These are phyloP conservation scores for Gymnorhina tibicen DNA, from an alignment of 2,113 vertebrate species.

Conservation along the genomic window DNA sequence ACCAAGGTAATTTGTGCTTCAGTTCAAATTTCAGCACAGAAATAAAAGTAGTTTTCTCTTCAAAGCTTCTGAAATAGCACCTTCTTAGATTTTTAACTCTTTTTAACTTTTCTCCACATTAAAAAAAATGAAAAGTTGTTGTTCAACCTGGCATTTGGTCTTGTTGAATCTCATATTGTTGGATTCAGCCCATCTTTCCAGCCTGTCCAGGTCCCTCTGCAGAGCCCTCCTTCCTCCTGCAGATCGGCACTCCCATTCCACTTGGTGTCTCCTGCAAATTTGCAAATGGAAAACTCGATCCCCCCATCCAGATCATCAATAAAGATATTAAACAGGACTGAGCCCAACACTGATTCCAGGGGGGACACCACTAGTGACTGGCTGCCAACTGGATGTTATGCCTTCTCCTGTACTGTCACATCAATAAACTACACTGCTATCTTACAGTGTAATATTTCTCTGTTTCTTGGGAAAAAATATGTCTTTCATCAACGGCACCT, in stretches of 20 bases:
- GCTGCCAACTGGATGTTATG: background rate
- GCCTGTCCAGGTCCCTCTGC: background rate
- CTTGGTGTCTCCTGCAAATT: background rate
- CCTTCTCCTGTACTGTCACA: background rate
- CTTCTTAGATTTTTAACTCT: background rate
- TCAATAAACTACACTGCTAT: background rate
- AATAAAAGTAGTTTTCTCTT: background rate
- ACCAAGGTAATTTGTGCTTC: background rate
- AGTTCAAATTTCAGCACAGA: background rate
- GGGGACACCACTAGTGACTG: background rate
- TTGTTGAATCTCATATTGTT: background rate
- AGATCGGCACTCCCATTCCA: background rate
- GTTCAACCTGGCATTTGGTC: background rate
- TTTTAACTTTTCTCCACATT: background rate
- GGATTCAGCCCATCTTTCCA: background rate
- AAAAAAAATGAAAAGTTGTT: background rate
- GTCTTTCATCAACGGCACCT: background rate
- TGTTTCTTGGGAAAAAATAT: background rate
- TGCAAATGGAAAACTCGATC: background rate
- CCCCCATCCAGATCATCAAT: background rate
- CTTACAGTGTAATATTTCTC: background rate
- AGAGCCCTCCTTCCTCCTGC: background rate
- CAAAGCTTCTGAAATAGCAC: background rate
- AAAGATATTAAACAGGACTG: background rate
- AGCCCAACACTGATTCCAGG: background rate